Base-by-base conservation (phyloP, 2,113 vertebrate species). In the Mola mola region DNA sequence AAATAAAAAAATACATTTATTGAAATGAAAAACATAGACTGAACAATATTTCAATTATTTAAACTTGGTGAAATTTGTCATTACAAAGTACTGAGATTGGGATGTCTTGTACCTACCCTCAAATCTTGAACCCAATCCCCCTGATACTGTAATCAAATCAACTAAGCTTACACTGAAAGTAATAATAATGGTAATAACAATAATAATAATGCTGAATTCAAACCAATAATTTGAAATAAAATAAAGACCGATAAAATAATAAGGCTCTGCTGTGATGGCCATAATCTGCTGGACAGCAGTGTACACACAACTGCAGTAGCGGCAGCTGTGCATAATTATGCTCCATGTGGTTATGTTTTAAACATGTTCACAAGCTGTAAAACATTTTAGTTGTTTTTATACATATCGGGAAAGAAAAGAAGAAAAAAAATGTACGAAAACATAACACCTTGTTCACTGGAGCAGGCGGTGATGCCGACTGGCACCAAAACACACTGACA, bases 301-400 rank as follows among this genome's bases (percentile, higher is more conserved):
- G 37, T 26, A 31, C 28, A 42, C 61, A 53, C 48, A 66, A 56
- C 55, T 69, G 51, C 51, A 78, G 73, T 63, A 74, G 75, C 58
- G 72, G 63, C 73, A 75, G 40, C 72, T 71, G 68, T 21, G 33
- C 37, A 16, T 64, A 50, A 75, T 78, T 68, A 70, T n/a, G 28
- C 29, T 59, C 10, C 31, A 53, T 63, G 49, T 51, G 22, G 77
- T 77, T 74, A 52, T 52, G 43, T 24, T 65, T 36, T 65, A 52
- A 10, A 59, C 56, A 49, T 42, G 48, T 71, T 48, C 2, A 3
- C 60, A 75, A 43, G 44, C 36, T 57, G 15, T 76, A 47, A 76
- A 76, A 74, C 46, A 56, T 47, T 69, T 63, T 26, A 19, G 13
- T 43, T 50, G 16, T 22, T 29, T 61, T 38, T 12, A 20, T 20